A percentile compares a stretch with the other conserved stretches of the same genome.
Conservation (phyloP, 2,888 invertebrate genomes). For the Petrolisthes manimaculis region DNA sequence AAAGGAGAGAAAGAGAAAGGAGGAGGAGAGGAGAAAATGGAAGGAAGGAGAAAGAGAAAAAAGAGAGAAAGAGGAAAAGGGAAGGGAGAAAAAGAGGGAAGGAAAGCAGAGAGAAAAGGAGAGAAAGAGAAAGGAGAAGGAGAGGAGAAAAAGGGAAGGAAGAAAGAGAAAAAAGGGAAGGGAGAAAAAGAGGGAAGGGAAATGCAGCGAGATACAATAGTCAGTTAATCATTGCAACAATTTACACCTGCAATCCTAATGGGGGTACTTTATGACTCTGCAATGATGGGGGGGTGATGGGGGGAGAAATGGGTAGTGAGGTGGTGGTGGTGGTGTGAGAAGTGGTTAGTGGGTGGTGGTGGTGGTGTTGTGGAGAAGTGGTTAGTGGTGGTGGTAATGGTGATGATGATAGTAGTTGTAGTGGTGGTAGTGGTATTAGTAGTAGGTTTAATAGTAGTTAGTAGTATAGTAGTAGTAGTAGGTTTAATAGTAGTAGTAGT, state of each 20-base stretch:
- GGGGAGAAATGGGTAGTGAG: background rate
- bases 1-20: conserved; percentile 10
- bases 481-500: background rate
- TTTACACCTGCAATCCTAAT: conserved; percentile 28
- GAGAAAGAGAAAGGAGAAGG: conserved; percentile 13
- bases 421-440: background rate
- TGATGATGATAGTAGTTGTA: background rate
- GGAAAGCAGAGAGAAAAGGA: conserved; percentile 17
- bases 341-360: background rate
- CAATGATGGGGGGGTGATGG: background rate
- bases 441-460: background rate
- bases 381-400: background rate
- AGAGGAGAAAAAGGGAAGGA: conserved; percentile 9
- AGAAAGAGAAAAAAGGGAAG: background rate
- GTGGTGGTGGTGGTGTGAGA: background rate
- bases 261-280: conserved; percentile 27
- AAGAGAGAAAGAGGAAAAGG: conserved; percentile 11
- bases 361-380: background rate
- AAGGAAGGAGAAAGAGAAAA: background rate
- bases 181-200: background rate
- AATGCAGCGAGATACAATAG: conserved; percentile 3
- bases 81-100: conserved; percentile 9
- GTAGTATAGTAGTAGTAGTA: too few relatives aligned
- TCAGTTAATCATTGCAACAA: conserved; percentile 25
- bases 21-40: background rate